Conservation (phyloP, 2,113 vertebrate genomes). For the Paralichthys olivaceus region DNA sequence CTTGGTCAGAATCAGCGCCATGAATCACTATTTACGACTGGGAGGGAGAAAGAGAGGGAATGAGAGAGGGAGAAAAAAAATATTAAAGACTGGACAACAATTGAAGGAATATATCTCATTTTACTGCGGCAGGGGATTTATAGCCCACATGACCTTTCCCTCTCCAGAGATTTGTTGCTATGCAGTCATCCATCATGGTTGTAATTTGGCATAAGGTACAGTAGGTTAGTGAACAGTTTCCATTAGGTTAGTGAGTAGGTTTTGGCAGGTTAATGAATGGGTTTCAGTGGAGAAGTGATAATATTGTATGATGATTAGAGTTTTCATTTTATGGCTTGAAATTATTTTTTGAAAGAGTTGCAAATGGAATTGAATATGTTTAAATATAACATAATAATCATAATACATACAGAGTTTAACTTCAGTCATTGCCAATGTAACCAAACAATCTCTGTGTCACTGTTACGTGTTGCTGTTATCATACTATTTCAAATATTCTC, state of each 20-base stretch:
- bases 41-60: conserved; percentile 20
- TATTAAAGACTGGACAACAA: conserved; percentile 77
- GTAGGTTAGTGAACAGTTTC: conserved; percentile 43
- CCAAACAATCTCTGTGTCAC: too few relatives aligned
- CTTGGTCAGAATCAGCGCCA: conserved; percentile 84
- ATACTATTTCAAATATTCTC: background rate
- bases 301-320: background rate
- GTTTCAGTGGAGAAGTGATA: conserved; percentile 20
- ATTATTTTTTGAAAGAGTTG: background rate
- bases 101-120: conserved; percentile 77
- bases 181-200: conserved; percentile 74
- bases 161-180: conserved; percentile 77
- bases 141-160: conserved; percentile 80
- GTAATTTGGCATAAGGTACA: conserved; percentile 50
- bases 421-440: too few relatives aligned
- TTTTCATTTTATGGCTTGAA: background rate
- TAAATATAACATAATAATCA: background rate
- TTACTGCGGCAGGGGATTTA: conserved; percentile 79
- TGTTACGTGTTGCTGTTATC: too few relatives aligned
- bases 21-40: conserved; percentile 80
- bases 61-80: conserved; percentile 22
- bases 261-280: conserved; percentile 18
- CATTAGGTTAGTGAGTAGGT: conserved; percentile 4
- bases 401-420: too few relatives aligned
- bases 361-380: background rate